These are phyloP conservation scores for Oreochromis tanganicae DNA, from an alignment of 2,113 vertebrate genomes.

Conservation along the genomic window DNA sequence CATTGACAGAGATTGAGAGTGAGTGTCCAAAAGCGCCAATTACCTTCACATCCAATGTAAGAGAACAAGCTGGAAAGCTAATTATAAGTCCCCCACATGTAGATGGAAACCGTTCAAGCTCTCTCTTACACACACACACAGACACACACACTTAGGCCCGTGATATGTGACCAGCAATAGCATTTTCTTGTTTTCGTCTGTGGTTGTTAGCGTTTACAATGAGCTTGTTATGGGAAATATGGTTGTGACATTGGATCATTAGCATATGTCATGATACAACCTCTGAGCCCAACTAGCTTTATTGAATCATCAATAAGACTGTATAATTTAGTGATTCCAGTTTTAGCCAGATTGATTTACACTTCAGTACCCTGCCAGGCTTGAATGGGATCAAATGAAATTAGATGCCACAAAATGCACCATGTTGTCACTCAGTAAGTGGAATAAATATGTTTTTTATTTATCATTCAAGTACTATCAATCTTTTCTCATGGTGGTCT, in stretches of 20 bases:
- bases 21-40: constrained; percentile 61
- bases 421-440: constrained; percentile 49
- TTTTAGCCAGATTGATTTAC: constrained; percentile 61
- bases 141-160: neutral
- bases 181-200: neutral
- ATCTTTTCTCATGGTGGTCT: constrained; percentile 10
- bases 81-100: constrained; percentile 52
- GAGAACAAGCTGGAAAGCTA: constrained; percentile 56
- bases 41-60: constrained; percentile 59
- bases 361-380: constrained; percentile 21
- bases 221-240: constrained; percentile 16
- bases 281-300: constrained; percentile 28
- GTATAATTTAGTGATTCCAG: constrained; percentile 50
- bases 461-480: constrained; percentile 26
- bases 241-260: constrained; percentile 37
- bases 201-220: constrained; percentile 34
- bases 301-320: constrained; percentile 58
- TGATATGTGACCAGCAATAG: constrained; percentile 5
- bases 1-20: constrained; percentile 55
- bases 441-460: constrained; percentile 55
- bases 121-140: neutral
- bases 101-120: neutral
- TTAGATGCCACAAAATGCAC: constrained; percentile 26
- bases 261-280: constrained; percentile 46
- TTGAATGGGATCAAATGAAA: constrained; percentile 50